Base-by-base conservation (phyloP, 2,888 invertebrate genomes). In the Tineola bisselliella region DNA sequence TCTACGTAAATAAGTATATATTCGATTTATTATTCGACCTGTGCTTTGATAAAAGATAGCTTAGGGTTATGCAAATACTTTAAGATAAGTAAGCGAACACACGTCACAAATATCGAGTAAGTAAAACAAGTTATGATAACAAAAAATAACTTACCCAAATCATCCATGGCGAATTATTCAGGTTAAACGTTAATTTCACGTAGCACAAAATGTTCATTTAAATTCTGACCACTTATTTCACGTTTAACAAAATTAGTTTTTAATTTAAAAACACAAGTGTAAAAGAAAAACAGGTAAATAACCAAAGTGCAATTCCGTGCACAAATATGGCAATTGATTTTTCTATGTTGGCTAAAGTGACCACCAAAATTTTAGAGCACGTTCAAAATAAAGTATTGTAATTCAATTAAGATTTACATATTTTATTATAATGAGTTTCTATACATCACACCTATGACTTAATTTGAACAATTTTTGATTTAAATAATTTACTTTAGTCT, bases 41-140 rank as follows among this genome's bases (percentile, higher is more conserved):
- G 48, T 10, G 3, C 6, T 10, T 48, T 48, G 15, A 17, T 17
- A 48, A n/a, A n/a, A 48, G 48, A 48, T 10, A 10, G 15, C 13
- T 48, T n/a, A 17, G 48, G 48, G 13, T 48, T 48, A 48, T 48
- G 48, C 15, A 15, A 48, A 48, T 48, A 48, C 10, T 48, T 48
- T 15, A 38, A 48, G 48, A 48, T 48, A 59, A 60, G 19, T 78
- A 13, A 48, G 48, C 48, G 15, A 48, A 48, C 48, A 79, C 81
- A 83, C 83, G 83, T 84, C 83, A 84, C 62, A 62, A 62, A 64
- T 69, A 67, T 66, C 69, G 30, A 59, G 19, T 70, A 71, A 67
- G 68, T 62, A 66, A 81, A 86, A 86, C 84, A 81, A 83, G 84
- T 84, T 86, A 82, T 79, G 77, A 81, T 82, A 81, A 79, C 75